Base-by-base conservation (phyloP, 2,888 invertebrate species). In the Harpagoxenus sublaevis region DNA sequence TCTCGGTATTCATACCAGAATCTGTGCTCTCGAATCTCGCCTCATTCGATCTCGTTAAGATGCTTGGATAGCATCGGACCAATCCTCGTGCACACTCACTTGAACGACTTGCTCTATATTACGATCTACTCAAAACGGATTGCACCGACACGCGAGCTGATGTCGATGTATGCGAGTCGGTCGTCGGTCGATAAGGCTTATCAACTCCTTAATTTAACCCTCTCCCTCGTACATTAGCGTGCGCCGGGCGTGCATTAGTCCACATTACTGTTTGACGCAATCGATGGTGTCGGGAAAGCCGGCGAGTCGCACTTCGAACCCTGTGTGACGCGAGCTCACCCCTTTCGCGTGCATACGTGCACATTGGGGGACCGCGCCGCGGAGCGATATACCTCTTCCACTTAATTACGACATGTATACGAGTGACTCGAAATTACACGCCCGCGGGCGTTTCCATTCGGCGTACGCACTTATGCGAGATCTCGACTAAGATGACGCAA, bases 191-290 rank as follows among this genome's bases (percentile, higher is more conserved):
- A 90, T 90, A 90, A 90, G 87, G 89, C 90, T 90, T 90, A 90
- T 90, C 90, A 86, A 88, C 90, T 92, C 91, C 92, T 92, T 92
- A 92, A 92, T 92, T 92, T 87, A 78, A 71, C 86, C 83, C 87
- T 62, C 84, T 88, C 85, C 71, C n/a, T 79, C 84, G 88, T 90
- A 75, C 90, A 89, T 90, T 90, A 90, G 82, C 86, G 85, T 87
- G 88, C 86, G 68, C 90, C 79, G 79, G 68, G 87, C 90, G 87
- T 90, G 85, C 89, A 90, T 90, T 91, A 90, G 91, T 85, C 79
- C 83, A 89, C 91, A 90, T 90, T 90, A 90, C 88, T 62, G 91
- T 91, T 91, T 91, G 89, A 89, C 89, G 86, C 91, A 89, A 90
- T 90, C 90, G 89, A 90, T 89, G 89, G 86, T 89, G 91, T 89